phyloP scores from a whole-genome alignment of 2,113 vertebrate species.

The Notothenia rossii region DNA sequence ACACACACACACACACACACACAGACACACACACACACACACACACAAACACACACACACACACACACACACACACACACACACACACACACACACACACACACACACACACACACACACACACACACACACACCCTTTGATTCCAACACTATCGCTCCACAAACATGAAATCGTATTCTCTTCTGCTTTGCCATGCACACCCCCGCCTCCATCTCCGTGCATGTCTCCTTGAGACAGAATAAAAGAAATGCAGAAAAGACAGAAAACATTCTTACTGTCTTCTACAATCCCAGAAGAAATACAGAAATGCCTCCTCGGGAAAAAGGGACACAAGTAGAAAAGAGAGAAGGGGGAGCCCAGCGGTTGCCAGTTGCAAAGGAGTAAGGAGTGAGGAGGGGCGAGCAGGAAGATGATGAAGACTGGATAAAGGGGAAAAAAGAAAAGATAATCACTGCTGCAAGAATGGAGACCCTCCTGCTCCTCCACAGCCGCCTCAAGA shows the following conservation, averaged over 20 bases:
- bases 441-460: slow-evolving; percentile 66
- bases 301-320: slow-evolving; percentile 76
- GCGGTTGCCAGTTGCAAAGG: slow-evolving; percentile 69
- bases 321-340: slow-evolving; percentile 63
- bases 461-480: slow-evolving; percentile 51
- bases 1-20: slow-evolving; percentile 39
- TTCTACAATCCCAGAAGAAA: slow-evolving; percentile 76
- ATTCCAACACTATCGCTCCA: slow-evolving; percentile 36
- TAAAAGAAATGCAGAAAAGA: slow-evolving; percentile 21
- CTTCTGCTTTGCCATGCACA: slow-evolving; percentile 28
- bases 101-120: too few species aligned
- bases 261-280: slow-evolving; percentile 81
- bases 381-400: slow-evolving; percentile 62
- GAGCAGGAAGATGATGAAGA: slow-evolving; percentile 53
- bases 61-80: slow-evolving; percentile 40
- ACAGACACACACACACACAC: slow-evolving; percentile 37
- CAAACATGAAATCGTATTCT: slow-evolving; percentile 42
- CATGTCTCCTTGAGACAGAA: slow-evolving; percentile 21
- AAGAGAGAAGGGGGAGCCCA: slow-evolving; percentile 51
- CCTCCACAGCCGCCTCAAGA: slow-evolving; percentile 23
- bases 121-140: slow-evolving; percentile 21
- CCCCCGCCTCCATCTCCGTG: slow-evolving; percentile 23
- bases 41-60: slow-evolving; percentile 40
- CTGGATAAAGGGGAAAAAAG: slow-evolving; percentile 26
- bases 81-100: slow-evolving; percentile 27